phyloP scores from a whole-genome alignment of 1,140 invertebrate species.

The Musca vetustissima region DNA sequence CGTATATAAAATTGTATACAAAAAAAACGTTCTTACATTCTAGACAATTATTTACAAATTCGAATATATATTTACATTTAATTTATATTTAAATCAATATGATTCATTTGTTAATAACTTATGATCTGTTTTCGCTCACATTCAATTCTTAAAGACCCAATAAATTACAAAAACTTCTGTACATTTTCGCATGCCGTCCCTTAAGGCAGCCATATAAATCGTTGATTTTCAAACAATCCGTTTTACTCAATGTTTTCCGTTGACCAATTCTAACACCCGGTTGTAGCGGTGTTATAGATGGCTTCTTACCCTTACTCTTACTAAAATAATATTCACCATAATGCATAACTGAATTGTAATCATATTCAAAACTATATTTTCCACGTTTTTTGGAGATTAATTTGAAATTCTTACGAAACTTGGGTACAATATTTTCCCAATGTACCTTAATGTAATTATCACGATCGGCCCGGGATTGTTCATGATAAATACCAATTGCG shows the following conservation, averaged over 20 bases:
- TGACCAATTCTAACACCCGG: conserved; percentile 62
- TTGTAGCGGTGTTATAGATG: conserved; percentile 62
- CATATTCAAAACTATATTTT: conserved; percentile 70
- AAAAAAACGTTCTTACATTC: no score
- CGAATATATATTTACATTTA: no score
- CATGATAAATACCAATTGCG: conserved; percentile 82
- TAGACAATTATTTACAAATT: no score
- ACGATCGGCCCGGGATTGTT: conserved; percentile 79
- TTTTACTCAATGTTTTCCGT: conserved; percentile 65
- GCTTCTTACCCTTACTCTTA: conserved; percentile 49
- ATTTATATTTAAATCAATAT: conserved; percentile 50
- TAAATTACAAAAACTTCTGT: conserved; percentile 64
- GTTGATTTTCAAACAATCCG: conserved; percentile 73
- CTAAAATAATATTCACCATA: conserved; percentile 65
- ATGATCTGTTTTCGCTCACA: not conserved
- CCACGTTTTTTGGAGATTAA: conserved; percentile 65
- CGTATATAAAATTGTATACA: no score
- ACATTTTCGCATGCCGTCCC: conserved; percentile 58
- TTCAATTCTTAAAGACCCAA: conserved; percentile 60
- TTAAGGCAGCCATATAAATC: conserved; percentile 67
- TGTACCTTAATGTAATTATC: conserved; percentile 74
- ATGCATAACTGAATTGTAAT: conserved; percentile 75
- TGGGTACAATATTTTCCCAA: conserved; percentile 72
- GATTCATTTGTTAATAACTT: conserved; percentile 38
- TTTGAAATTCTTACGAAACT: conserved; percentile 68